Conservation (phyloP, 2,888 invertebrate species). For the Mactromeris polynyma region DNA sequence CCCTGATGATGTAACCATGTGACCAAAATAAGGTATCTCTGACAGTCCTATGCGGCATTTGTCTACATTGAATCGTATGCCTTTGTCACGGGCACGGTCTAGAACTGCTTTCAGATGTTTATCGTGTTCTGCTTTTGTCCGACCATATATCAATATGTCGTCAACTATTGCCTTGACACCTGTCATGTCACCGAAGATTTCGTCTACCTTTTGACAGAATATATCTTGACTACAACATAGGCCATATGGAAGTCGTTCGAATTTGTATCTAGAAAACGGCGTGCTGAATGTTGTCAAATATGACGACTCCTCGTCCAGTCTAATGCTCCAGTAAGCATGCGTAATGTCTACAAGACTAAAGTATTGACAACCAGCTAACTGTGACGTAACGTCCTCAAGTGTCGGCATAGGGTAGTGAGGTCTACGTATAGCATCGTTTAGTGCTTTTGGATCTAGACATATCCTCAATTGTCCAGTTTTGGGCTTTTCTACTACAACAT, state of each 20-base stretch:
- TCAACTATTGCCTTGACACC: slow-evolving; percentile 46
- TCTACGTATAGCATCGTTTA: slow-evolving; percentile 42
- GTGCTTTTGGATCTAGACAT: slow-evolving; percentile 15
- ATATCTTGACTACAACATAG: slow-evolving; percentile 52
- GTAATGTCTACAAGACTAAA: slow-evolving; percentile 47
- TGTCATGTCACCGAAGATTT: neutral
- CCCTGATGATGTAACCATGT: neutral
- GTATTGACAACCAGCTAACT: neutral
- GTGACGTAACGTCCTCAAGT: slow-evolving; percentile 36
- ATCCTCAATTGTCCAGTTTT: slow-evolving; percentile 27
- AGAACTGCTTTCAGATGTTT: too few relatives aligned
- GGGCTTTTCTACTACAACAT: slow-evolving; percentile 29
- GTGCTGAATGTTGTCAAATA: slow-evolving; percentile 29
- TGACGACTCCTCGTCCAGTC: slow-evolving; percentile 27
- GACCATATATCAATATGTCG: slow-evolving; percentile 57
- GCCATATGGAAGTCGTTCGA: slow-evolving; percentile 65
- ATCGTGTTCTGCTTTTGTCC: slow-evolving; percentile 16
- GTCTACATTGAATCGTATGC: too few relatives aligned
- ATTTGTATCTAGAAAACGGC: slow-evolving; percentile 60
- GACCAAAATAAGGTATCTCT: too few relatives aligned
- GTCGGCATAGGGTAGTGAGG: slow-evolving; percentile 49
- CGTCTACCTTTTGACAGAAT: slow-evolving; percentile 19
- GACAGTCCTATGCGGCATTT: too few relatives aligned
- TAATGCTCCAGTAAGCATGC: slow-evolving; percentile 43
- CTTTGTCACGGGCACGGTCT: too few relatives aligned